Evolutionary conservation across 2,888 invertebrate genomes (phyloP).

Genomic region (Aphrophora alni): DNA sequence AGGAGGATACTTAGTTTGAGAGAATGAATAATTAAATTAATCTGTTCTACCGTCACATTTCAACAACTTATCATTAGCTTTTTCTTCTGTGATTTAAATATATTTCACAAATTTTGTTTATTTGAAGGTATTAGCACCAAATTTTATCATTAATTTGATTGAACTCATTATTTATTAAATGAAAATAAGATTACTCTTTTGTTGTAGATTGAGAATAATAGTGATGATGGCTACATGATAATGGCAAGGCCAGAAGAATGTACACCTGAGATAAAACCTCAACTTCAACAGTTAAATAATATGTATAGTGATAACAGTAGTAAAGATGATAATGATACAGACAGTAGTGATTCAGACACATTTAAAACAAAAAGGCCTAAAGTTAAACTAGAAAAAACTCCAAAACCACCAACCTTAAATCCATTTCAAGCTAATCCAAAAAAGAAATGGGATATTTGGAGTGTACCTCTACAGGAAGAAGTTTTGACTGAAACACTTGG

Average conservation of each 20-base stretch:
- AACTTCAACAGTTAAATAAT: neutral
- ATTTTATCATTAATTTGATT: too few species aligned
- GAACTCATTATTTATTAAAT: too few species aligned
- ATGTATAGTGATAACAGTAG: neutral
- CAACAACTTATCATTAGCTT: too few species aligned
- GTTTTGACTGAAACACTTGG: conserved; percentile 78
- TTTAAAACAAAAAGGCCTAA: neutral
- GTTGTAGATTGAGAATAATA: neutral
- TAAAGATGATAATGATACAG: neutral
- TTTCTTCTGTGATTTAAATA: too few species aligned
- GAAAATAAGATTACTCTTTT: too few species aligned
- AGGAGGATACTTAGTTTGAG: too few species aligned
- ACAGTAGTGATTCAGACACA: neutral
- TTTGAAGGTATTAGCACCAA: too few species aligned
- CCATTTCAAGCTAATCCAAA: neutral
- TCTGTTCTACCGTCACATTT: too few species aligned
- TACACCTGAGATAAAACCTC: neutral
- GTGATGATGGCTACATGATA: neutral
- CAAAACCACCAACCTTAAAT: neutral
- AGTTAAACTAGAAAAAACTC: neutral
- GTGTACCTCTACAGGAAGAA: conserved; percentile 74
- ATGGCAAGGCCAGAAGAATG: neutral
- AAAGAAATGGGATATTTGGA: conserved; percentile 61
- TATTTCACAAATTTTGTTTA: too few species aligned
- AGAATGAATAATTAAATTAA: too few species aligned